Conservation (phyloP, 2,888 invertebrate genomes). For the Ochropacha duplaris region DNA sequence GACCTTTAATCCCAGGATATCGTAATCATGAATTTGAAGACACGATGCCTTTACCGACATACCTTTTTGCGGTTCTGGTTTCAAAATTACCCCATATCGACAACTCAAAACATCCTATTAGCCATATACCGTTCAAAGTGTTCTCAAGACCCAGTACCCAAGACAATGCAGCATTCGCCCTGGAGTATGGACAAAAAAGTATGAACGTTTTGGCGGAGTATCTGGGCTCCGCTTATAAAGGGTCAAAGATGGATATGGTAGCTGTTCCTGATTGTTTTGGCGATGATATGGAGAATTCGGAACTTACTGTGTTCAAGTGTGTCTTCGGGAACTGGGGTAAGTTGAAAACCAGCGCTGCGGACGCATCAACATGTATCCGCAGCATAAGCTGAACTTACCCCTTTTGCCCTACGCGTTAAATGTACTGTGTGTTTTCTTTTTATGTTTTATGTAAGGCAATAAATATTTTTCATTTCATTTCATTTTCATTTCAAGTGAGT, state of each 20-base stretch:
- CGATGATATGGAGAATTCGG: conserved; percentile 98
- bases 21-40: conserved; percentile 71
- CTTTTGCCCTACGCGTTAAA: no score
- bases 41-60: conserved; percentile 91
- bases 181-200: conserved; percentile 68
- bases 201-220: conserved; percentile 63
- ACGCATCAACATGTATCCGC: no score
- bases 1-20: conserved; percentile 49
- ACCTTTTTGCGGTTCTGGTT: conserved; percentile 91
- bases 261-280: conserved; percentile 92
- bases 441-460: no score
- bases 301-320: conserved; percentile 91
- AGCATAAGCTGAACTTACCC: no score
- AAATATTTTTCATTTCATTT: no score
- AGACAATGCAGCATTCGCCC: conserved; percentile 54
- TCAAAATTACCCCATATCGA: conserved; percentile 73
- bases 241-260: conserved; percentile 89
- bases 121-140: conserved; percentile 59
- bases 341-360: no score
- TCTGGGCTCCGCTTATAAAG: conserved; percentile 57
- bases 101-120: conserved; percentile 56
- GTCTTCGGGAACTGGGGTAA: no score
- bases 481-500: no score
- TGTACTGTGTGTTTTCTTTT: no score
- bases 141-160: conserved; percentile 64